These are phyloP conservation scores for silkworm (Bombyx mori) DNA, from an alignment of 1,140 invertebrate genomes.

Conservation along the genomic window DNA sequence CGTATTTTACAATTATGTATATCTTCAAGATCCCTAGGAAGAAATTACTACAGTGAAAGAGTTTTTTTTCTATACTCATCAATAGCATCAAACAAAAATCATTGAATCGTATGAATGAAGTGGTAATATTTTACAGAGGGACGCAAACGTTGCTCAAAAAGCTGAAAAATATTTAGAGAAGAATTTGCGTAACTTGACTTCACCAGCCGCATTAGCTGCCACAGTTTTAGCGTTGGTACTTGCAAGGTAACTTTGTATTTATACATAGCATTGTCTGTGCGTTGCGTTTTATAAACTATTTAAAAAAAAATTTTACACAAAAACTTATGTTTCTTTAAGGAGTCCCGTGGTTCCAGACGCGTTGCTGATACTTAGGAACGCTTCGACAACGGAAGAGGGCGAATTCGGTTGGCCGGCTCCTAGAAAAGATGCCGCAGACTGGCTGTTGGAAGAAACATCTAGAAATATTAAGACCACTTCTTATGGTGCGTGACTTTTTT, in stretches of 20 bases:
- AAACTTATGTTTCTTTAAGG: slow-evolving; percentile 28
- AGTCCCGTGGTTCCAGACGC: slow-evolving; percentile 72
- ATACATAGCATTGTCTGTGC: too few species aligned
- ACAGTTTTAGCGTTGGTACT: slow-evolving; percentile 72
- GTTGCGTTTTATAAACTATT: background rate
- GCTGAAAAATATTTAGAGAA: slow-evolving; percentile 73
- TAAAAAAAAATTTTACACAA: background rate
- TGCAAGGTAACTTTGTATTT: slow-evolving; percentile 40
- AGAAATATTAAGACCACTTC: slow-evolving; percentile 61
- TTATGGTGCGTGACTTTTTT: slow-evolving; percentile 34
- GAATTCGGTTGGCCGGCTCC: slow-evolving; percentile 76
- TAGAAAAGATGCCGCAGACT: slow-evolving; percentile 71
- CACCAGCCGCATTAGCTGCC: slow-evolving; percentile 71
- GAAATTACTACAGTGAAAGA: background rate
- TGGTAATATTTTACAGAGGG: slow-evolving; percentile 46
- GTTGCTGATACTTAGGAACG: slow-evolving; percentile 70
- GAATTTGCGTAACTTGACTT: slow-evolving; percentile 67
- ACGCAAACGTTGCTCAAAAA: slow-evolving; percentile 61
- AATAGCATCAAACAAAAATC: background rate
- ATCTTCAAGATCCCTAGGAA: too few species aligned
- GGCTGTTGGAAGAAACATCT: slow-evolving; percentile 72
- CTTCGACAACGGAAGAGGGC: slow-evolving; percentile 76
- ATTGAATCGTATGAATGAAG: background rate
- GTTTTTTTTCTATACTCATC: background rate
- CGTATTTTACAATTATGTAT: too few species aligned